Evolutionary conservation across 2,888 invertebrate genomes (phyloP).

Genomic region (Deroplatys truncata): DNA sequence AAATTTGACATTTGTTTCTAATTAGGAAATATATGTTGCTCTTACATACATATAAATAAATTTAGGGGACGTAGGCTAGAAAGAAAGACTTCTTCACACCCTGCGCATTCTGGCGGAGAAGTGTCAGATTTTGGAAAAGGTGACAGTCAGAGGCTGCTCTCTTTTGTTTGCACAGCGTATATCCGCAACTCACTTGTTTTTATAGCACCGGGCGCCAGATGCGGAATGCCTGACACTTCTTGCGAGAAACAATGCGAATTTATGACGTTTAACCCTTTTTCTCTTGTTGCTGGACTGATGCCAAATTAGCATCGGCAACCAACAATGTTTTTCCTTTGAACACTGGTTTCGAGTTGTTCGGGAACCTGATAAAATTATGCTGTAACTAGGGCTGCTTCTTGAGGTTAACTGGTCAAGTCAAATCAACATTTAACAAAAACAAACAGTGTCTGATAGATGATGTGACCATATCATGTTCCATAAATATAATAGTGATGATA

Average conservation of each 20-base stretch:
- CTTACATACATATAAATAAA: background rate
- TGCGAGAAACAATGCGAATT: background rate
- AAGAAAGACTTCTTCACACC: background rate
- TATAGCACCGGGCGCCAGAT: background rate
- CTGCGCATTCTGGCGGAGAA: background rate
- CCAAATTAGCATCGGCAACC: background rate
- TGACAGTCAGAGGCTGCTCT: background rate
- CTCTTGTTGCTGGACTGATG: background rate
- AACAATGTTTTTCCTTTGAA: background rate
- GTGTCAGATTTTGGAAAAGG: background rate
- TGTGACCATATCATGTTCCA: too few species aligned
- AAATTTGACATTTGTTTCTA: too few species aligned
- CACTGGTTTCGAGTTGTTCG: background rate
- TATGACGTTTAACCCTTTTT: background rate
- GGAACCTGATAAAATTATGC: background rate
- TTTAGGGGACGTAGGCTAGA: background rate
- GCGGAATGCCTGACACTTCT: background rate
- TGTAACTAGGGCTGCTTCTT: too few species aligned
- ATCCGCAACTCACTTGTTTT: background rate
- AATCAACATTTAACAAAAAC: too few species aligned
- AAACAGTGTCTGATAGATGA: too few species aligned
- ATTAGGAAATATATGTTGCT: too few species aligned
- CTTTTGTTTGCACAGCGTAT: background rate
- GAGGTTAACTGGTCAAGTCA: too few species aligned
- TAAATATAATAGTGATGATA: too few species aligned